Base-by-base conservation (phyloP, 2,797 vertebrate species). In the Tragopan temminckii region DNA sequence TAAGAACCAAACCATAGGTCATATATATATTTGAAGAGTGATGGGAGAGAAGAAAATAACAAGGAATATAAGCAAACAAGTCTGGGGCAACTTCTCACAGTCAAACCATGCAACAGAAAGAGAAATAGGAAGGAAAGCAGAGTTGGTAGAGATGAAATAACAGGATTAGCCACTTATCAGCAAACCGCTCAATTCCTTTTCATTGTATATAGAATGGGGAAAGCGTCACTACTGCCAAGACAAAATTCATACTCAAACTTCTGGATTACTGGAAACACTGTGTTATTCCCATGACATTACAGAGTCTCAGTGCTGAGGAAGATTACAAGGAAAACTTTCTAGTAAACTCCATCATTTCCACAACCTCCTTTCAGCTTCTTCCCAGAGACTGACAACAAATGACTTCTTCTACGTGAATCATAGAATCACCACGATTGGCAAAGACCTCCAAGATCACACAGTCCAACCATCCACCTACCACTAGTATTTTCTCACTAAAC, bases 171-270 rank as follows among this genome's bases (percentile, higher is more conserved):
- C 50, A 69, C 25, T 58, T 24, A 62, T n/a, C 45, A 75, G 53
- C 29, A 87, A 89, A n/a, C 20, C 7, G 11, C 29, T 66, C 20
- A 50, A 20, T 25, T 74, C 58, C 13, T 71, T 77, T 46, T 38
- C 67, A 71, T 35, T 80, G 38, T 17, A 11, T 43, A 18, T 4
- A 48, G 27, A 0, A 0, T 33, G 20, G 69, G 33, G 36, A 74
- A 59, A 55, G 9, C 13, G 14, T 85, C 0, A 0, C 33, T 68
- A 53, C 29, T 42, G 13, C 18, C 48, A 59, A 53, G 13, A 77
- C 1, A 1, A 90, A 82, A 80, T 53, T 72, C 67, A 80, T 29
- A 81, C 48, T 42, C 33, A 89, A 72, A 86, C 13, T 69, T 67
- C 50, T 74, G 40, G 25, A 24, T 19, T 79, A 27, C 33, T 27